Conservation (phyloP, 2,113 vertebrate genomes). For the Brienomyrus longianalis region DNA sequence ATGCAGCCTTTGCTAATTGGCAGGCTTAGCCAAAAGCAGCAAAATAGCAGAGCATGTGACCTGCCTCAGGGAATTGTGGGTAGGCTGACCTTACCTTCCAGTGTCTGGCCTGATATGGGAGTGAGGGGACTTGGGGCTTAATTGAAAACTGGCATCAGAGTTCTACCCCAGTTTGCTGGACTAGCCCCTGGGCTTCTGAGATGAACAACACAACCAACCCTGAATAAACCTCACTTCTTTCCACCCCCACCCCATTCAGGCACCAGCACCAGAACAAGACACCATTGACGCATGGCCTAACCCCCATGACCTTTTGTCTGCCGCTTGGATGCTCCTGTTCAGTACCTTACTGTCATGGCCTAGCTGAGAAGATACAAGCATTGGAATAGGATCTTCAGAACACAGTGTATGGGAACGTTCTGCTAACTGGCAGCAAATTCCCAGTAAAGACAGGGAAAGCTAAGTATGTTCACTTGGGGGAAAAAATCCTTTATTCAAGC, state of each 20-base stretch:
- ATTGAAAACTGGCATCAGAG: neutral
- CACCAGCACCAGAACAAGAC: neutral
- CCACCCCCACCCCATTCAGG: neutral
- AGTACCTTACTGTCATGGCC: neutral
- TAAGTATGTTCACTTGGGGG: neutral
- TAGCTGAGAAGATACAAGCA: neutral
- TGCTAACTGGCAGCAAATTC: neutral
- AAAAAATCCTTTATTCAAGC: neutral
- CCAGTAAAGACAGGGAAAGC: neutral
- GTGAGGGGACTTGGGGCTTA: neutral
- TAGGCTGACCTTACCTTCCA: neutral
- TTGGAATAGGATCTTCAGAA: neutral
- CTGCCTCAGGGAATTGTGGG: neutral
- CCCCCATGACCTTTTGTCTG: neutral
- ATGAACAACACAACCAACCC: neutral
- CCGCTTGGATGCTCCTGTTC: neutral
- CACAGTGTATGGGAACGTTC: neutral
- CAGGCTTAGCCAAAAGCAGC: neutral
- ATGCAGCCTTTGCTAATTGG: neutral
- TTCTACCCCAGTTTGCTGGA: neutral
- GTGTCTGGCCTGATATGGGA: neutral
- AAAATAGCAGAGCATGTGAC: constrained; percentile 3
- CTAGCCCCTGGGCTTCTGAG: neutral
- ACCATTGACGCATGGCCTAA: neutral
- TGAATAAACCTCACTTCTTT: neutral